Evolutionary conservation across 2,888 invertebrate genomes (phyloP).

Genomic region (Dione vanillae): DNA sequence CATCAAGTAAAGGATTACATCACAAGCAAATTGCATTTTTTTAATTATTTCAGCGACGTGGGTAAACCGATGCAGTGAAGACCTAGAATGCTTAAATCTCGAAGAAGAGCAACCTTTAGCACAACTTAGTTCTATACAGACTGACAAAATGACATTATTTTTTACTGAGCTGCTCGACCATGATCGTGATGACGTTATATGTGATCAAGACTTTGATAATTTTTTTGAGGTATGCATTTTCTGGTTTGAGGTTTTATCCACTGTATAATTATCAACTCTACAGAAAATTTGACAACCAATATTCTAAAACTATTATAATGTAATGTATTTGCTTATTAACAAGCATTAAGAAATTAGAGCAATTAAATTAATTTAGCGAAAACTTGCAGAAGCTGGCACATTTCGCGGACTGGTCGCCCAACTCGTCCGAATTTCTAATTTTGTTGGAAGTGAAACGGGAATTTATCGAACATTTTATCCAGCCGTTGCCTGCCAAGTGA

Average conservation of each 20-base stretch:
- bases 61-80: slow-evolving; percentile 89
- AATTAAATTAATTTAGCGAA: slow-evolving; percentile 59
- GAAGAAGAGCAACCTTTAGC: slow-evolving; percentile 80
- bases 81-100: slow-evolving; percentile 83
- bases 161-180: slow-evolving; percentile 88
- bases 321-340: slow-evolving; percentile 39
- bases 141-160: slow-evolving; percentile 88
- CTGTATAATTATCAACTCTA: too few relatives aligned
- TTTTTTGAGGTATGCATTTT: slow-evolving; percentile 84
- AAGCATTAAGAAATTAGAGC: slow-evolving; percentile 50
- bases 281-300: too few relatives aligned
- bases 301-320: too few relatives aligned
- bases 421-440: slow-evolving; percentile 89
- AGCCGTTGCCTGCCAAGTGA: slow-evolving; percentile 83
- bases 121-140: slow-evolving; percentile 85
- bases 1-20: neutral
- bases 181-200: slow-evolving; percentile 88
- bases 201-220: slow-evolving; percentile 88
- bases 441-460: slow-evolving; percentile 89
- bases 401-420: slow-evolving; percentile 90
- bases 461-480: slow-evolving; percentile 88
- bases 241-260: too few relatives aligned
- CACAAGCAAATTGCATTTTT: neutral
- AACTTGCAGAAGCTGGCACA: slow-evolving; percentile 86
- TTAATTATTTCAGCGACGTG: slow-evolving; percentile 85